Evolutionary conservation across 2,113 vertebrate species (phyloP), one percentile per base, ranked within the genome.

Genomic region (Ailuropoda melanoleuca): DNA sequence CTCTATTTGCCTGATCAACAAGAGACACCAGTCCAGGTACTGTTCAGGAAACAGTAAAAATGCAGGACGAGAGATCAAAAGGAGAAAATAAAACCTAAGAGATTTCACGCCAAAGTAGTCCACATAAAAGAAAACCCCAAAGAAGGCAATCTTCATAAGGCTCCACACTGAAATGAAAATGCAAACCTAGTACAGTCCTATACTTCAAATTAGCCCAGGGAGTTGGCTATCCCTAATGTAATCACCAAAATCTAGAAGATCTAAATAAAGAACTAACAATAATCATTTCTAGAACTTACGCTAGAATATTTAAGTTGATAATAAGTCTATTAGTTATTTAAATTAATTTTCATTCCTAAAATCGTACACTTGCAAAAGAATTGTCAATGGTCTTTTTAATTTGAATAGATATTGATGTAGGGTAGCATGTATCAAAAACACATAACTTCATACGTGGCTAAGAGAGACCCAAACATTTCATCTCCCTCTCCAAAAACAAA

Each of bases 311-410:
- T 56, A 81, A 39, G 53, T 34, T 75, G 31, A 90, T 24, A 87
- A 24, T 62, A 43, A 39, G n/a, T 55, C 46, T 17, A 48, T 19
- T 66, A 68, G 4, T 55, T 91, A 90, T 21, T 93, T 58, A 88
- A 88, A 82, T 95, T 78, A 89, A 60, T 53, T 95, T 75, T 88
- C 56, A 85, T 92, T 80, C 18, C 23, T 62, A 0, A 95, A 95
- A 97, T 53, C 19, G 26, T 66, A 5, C 12, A 84, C n/a, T 88
- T 82, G 8, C 48, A 85, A 96, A 94, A 88, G 34, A 62, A 55
- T 18, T 68, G 60, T 66, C 64, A n/a, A 13, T 11, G 21, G 2
- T 78, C n/a, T 91, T 91, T 87, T 89, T 43, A 90, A 88, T 88
- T 80, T 48, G 31, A 94, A 58, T 29, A 96, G 46, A 53, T 80